These are phyloP conservation scores for Dorcus hopei DNA, from an alignment of 2,888 invertebrate species.

Conservation along the genomic window DNA sequence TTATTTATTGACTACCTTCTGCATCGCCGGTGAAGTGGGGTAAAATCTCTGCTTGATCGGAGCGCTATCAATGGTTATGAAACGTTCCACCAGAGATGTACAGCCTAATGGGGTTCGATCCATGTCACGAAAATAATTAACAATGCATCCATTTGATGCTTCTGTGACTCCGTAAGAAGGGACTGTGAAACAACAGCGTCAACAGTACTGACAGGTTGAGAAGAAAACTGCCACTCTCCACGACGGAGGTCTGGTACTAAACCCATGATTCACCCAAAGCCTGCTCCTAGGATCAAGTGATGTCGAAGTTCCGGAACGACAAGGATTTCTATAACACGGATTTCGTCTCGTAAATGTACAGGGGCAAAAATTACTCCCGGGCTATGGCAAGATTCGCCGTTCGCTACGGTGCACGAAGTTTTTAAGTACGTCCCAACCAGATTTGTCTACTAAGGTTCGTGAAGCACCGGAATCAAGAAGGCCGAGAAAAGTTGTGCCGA, in stretches of 20 bases:
- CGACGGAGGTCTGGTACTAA: slow-evolving; percentile 5
- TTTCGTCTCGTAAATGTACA: neutral
- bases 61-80: neutral
- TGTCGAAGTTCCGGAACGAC: neutral
- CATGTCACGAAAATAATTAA: neutral
- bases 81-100: slow-evolving; percentile 6
- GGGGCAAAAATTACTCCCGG: no score
- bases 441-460: no score
- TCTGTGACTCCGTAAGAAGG: neutral
- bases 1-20: slow-evolving; percentile 25
- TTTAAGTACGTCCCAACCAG: no score
- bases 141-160: neutral
- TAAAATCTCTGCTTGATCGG: slow-evolving; percentile 27
- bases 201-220: neutral
- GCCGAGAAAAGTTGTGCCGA: no score
- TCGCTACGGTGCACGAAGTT: no score
- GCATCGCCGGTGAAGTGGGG: slow-evolving; percentile 22
- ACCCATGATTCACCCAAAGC: slow-evolving; percentile 3
- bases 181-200: neutral
- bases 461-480: no score
- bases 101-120: neutral
- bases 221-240: neutral
- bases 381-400: no score
- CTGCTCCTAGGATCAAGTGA: slow-evolving; percentile 4
- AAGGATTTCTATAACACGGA: neutral